Evolutionary conservation across 2,888 invertebrate genomes (phyloP).

Genomic region (Reticulitermes lucifugus): DNA sequence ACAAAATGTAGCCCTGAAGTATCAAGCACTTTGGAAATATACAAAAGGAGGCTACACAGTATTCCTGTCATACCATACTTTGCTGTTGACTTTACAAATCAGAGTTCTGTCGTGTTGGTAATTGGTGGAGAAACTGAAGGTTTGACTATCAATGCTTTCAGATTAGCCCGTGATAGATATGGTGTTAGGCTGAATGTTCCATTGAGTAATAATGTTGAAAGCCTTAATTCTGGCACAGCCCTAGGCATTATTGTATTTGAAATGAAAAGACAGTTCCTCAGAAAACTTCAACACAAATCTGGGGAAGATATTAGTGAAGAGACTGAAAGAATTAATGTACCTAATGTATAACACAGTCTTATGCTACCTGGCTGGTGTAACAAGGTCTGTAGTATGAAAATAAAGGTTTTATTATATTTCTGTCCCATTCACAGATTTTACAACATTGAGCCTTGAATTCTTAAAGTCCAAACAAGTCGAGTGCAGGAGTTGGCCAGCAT

Average conservation of each 20-base stretch:
- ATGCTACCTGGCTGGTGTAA: neutral
- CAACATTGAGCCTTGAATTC: too few species aligned
- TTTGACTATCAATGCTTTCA: slow-evolving; percentile 77
- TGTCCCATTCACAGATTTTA: too few species aligned
- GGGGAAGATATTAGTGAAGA: neutral
- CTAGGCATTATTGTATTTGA: slow-evolving; percentile 88
- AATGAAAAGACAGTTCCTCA: slow-evolving; percentile 73
- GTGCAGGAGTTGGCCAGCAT: too few species aligned
- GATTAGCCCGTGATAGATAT: slow-evolving; percentile 69
- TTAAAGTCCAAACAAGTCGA: too few species aligned
- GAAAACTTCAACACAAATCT: neutral
- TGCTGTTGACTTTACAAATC: slow-evolving; percentile 68
- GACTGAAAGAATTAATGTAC: neutral
- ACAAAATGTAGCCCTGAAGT: neutral
- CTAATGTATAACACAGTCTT: neutral
- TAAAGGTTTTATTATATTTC: neutral
- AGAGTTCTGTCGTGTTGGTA: slow-evolving; percentile 74
- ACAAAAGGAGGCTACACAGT: slow-evolving; percentile 54
- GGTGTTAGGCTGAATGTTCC: slow-evolving; percentile 84
- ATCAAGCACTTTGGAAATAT: neutral
- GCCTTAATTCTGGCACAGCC: slow-evolving; percentile 87
- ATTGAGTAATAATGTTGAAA: slow-evolving; percentile 79
- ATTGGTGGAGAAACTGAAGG: slow-evolving; percentile 93
- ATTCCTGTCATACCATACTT: slow-evolving; percentile 75
- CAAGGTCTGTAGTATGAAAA: neutral